Evolutionary conservation across 2,888 invertebrate species (phyloP).

Genomic region (Caenorhabditis zanzibari): DNA sequence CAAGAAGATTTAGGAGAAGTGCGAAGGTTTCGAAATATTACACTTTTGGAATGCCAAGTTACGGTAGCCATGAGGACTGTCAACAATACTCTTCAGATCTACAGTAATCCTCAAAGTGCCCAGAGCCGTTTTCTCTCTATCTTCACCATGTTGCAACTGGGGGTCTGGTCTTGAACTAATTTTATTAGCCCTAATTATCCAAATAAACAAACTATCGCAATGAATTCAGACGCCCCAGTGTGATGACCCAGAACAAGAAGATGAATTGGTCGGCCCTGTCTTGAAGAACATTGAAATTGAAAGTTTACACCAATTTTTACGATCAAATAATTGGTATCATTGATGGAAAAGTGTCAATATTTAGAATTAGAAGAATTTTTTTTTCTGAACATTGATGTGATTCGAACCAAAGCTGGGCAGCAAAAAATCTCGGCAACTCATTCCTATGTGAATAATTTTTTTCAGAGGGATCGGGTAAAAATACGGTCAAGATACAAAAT

Average conservation of each 20-base stretch:
- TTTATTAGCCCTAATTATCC: slow-evolving; percentile 47
- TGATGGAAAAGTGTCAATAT: neutral
- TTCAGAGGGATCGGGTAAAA: no score
- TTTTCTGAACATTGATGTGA: no score
- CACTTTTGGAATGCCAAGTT: neutral
- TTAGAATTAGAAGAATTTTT: no score
- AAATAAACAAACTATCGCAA: slow-evolving; percentile 22
- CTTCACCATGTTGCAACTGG: neutral
- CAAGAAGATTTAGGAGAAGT: no score
- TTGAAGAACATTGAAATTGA: slow-evolving; percentile 9
- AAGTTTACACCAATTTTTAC: slow-evolving; percentile 14
- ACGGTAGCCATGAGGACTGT: no score
- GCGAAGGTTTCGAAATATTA: neutral
- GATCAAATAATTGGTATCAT: slow-evolving; percentile 21
- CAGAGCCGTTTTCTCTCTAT: no score
- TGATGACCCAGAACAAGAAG: slow-evolving; percentile 1
- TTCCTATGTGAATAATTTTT: no score
- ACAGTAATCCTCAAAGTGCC: neutral
- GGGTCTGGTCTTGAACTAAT: slow-evolving; percentile 16
- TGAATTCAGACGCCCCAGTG: neutral
- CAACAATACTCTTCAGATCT: no score
- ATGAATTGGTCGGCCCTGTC: slow-evolving; percentile 4
- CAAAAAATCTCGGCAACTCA: no score
- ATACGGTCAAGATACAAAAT: no score
- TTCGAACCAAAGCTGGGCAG: no score